Evolutionary conservation across 1,140 invertebrate genomes (phyloP), one percentile per base, ranked within the genome.

Genomic region (Nasonia longicornis): DNA sequence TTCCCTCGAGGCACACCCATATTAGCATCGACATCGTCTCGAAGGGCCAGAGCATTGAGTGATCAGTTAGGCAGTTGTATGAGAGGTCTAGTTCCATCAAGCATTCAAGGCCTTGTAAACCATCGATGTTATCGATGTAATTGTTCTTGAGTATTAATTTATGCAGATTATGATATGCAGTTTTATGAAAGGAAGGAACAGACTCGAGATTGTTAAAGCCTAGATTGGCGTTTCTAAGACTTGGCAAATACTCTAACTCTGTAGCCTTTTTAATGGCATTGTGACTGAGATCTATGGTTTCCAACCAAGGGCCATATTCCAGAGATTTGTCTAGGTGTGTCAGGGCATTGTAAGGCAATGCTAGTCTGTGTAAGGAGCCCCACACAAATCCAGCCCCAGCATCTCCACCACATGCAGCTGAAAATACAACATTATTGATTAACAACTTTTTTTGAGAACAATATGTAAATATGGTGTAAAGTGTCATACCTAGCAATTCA

Each of bases 21-120:
- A 92, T 87, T 2, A 95, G 87, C 2, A 91, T 88, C 11, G 91
- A 87, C 81, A 94, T 89, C 64, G 90, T 90, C 76, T 92, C 90
- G 0, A 95, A 83, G 2, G 93, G 91, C 83, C 91, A 88, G 1
- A 95, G 87, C 16, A 88, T 84, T 42, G 88, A 89, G 85, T 94
- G 94, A 70, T 94, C 91, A n/a, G 92, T 87, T 73, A 95, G 85
- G 85, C 93, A 94, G 85, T 95, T 95, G 48, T 92, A 92, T 0
- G 93, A 92, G 16, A 95, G 84, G 89, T 94, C 93, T 70, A 94
- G 85, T 85, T 93, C 91, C 3, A 85, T 89, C 6, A 95, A 79
- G 83, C 91, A 91, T 78, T 92, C 91, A 20, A 94, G 85, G 63
- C 90, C 89, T 52, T 91, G 86, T 12, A 93, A 85, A 91, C 91